These are phyloP conservation scores for Drosophila nr. perissopoda DNA, from an alignment of 2,888 invertebrate species.

Conservation along the genomic window DNA sequence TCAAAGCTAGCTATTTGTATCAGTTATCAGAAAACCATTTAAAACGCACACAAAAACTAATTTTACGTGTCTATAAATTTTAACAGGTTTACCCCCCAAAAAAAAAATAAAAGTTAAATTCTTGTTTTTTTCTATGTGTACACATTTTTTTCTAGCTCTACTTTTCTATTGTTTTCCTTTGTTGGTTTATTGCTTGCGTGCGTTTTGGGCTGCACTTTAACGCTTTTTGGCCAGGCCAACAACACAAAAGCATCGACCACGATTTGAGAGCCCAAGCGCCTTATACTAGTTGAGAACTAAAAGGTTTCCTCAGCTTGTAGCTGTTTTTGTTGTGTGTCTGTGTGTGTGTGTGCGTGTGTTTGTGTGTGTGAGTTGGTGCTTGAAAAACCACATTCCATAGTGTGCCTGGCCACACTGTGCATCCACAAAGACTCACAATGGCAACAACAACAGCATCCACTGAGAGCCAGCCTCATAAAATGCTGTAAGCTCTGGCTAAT, in stretches of 20 bases:
- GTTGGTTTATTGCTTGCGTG: conserved; percentile 15
- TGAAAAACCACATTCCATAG: conserved; percentile 80
- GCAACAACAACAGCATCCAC: conserved; percentile 62
- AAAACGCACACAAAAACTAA: neutral
- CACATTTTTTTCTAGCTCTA: conserved; percentile 7
- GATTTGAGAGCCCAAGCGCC: conserved; percentile 32
- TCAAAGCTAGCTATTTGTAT: neutral
- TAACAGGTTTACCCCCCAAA: neutral
- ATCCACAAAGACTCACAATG: conserved; percentile 33
- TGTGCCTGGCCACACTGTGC: conserved; percentile 61
- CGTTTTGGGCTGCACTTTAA: conserved; percentile 19
- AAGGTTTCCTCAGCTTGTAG: conserved; percentile 30
- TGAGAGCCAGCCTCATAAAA: conserved; percentile 53
- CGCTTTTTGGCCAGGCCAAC: conserved; percentile 31
- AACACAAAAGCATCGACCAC: conserved; percentile 19
- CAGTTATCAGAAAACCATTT: neutral
- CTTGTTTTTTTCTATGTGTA: neutral
- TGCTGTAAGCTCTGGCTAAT: conserved; percentile 72
- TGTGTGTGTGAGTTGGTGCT: conserved; percentile 57
- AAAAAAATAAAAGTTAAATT: neutral
- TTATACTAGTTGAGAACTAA: conserved; percentile 35
- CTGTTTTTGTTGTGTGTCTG: no score
- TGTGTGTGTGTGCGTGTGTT: conserved; percentile 17
- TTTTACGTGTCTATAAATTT: neutral
- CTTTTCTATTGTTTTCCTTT: conserved; percentile 12